Percentiles rank a stretch among this genome's conserved stretches.
These are phyloP conservation scores for Tetragonula clypearis DNA, from an alignment of 1,140 invertebrate genomes.

Conservation along the genomic window DNA sequence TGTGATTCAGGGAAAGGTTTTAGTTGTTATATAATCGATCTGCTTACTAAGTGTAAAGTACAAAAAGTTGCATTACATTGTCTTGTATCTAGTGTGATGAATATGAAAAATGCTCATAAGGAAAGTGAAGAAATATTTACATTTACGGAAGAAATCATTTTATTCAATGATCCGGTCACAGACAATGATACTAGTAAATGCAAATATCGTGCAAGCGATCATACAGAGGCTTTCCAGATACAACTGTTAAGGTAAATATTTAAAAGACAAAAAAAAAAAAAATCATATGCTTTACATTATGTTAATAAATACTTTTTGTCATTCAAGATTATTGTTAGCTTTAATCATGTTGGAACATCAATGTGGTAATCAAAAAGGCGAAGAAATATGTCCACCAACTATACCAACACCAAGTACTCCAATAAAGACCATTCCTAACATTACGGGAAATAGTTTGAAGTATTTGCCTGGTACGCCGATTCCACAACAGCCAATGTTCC, in stretches of 20 bases:
- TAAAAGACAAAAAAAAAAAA: background rate
- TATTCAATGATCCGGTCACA: conserved; percentile 89
- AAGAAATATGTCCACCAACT: conserved; percentile 73
- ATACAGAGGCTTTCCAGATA: conserved; percentile 90
- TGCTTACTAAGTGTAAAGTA: conserved; percentile 91
- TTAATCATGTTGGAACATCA: conserved; percentile 91
- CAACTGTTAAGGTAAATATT: conserved; percentile 85
- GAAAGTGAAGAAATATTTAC: conserved; percentile 83
- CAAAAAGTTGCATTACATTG: conserved; percentile 95
- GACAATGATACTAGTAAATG: conserved; percentile 82
- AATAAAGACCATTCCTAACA: conserved; percentile 70
- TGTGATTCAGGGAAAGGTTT: conserved; percentile 91
- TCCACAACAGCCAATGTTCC: conserved; percentile 93
- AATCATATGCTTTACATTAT: background rate
- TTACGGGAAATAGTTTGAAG: conserved; percentile 82
- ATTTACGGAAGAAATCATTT: conserved; percentile 92
- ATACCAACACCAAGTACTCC: conserved; percentile 72
- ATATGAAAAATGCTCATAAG: conserved; percentile 82
- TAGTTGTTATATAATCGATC: conserved; percentile 91
- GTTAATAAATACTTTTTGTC: conserved; percentile 41
- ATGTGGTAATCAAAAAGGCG: conserved; percentile 82
- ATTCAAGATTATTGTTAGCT: conserved; percentile 85
- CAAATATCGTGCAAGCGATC: conserved; percentile 84
- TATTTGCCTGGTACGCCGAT: conserved; percentile 86
- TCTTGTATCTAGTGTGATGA: conserved; percentile 89